phyloP scores from a whole-genome alignment of 2,888 invertebrate genomes.

The Perithous albicinctus region DNA sequence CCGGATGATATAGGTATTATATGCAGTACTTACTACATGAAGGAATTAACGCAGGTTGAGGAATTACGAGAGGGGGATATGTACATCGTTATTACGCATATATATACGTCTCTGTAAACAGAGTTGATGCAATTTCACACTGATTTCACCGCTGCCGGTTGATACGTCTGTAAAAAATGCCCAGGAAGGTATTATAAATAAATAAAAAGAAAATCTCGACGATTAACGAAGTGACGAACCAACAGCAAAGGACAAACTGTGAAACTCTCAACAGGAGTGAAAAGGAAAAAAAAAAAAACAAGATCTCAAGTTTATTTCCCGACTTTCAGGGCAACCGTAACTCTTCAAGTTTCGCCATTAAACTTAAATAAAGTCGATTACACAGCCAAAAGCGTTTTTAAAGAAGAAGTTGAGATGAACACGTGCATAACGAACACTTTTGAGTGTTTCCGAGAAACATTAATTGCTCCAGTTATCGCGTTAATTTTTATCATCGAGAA shows the following conservation, averaged over 20 bases:
- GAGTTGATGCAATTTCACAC: constrained; percentile 13
- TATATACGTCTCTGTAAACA: not conserved
- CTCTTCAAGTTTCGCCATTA: not conserved
- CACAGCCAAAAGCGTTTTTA: not conserved
- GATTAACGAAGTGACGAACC: not conserved
- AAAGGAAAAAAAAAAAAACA: not conserved
- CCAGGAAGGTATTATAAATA: constrained; percentile 4
- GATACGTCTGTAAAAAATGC: constrained; percentile 4
- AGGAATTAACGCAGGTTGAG: constrained; percentile 51
- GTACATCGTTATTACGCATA: not conserved
- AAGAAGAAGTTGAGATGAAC: not conserved
- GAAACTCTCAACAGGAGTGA: not conserved
- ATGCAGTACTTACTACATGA: constrained; percentile 34
- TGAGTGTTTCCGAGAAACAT: not conserved
- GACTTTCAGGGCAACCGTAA: not conserved
- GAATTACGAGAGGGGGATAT: constrained; percentile 21
- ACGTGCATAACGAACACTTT: not conserved
- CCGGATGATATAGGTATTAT: constrained; percentile 46
- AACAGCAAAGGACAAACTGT: not conserved
- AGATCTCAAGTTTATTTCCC: not conserved
- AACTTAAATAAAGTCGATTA: constrained; percentile 4
- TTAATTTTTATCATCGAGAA: not conserved
- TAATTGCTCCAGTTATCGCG: not conserved
- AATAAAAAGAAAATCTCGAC: not conserved
- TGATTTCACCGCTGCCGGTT: constrained; percentile 8